Percentiles rank a stretch among this genome's conserved stretches.
These are phyloP conservation scores for Brachyhypopomus gauderio DNA, from an alignment of 2,113 vertebrate species.

Conservation along the genomic window DNA sequence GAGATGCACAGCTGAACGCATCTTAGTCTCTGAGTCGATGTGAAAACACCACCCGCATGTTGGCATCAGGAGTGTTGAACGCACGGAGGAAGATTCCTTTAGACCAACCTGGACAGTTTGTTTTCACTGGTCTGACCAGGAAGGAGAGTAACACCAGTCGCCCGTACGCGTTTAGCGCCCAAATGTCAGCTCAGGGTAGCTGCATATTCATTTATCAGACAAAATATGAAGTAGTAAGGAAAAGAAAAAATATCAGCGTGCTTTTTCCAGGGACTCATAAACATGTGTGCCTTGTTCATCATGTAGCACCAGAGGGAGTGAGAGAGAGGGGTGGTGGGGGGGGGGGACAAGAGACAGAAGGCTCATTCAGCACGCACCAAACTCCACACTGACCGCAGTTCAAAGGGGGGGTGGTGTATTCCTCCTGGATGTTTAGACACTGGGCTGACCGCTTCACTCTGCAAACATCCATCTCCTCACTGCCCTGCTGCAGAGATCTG, in stretches of 20 bases:
- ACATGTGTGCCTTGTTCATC: conserved; percentile 33
- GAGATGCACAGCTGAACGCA: background rate
- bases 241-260: conserved; percentile 35
- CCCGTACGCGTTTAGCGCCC: conserved; percentile 43
- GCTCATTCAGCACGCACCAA: background rate
- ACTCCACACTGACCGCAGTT: conserved; percentile 6
- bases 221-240: conserved; percentile 50
- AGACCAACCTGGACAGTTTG: conserved; percentile 17
- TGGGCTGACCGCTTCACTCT: background rate
- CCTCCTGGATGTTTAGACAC: conserved; percentile 15
- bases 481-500: conserved; percentile 22
- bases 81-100: conserved; percentile 11
- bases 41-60: background rate
- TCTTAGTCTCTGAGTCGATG: conserved; percentile 4
- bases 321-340: background rate
- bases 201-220: conserved; percentile 48
- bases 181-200: conserved; percentile 47
- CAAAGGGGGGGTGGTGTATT: background rate
- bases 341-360: background rate
- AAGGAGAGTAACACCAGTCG: conserved; percentile 35
- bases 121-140: conserved; percentile 6
- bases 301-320: background rate
- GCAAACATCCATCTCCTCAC: conserved; percentile 23
- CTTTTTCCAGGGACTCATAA: conserved; percentile 50
- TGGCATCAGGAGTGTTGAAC: conserved; percentile 32